Conservation (phyloP, 2,888 invertebrate species). For the Agrotis segetum region DNA sequence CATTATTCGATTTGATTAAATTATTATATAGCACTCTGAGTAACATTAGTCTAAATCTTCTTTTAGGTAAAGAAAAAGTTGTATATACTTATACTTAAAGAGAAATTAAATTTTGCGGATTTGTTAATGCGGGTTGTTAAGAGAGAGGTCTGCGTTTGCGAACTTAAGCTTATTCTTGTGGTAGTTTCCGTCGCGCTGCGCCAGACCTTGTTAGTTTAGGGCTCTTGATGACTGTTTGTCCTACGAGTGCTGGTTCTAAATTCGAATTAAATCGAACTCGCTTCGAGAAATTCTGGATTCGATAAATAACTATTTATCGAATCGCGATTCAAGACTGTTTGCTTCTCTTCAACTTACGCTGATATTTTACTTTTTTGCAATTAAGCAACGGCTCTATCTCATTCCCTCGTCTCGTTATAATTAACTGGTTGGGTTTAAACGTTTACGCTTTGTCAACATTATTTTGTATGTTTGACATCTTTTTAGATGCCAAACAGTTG, state of each 20-base stretch:
- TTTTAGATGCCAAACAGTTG: neutral
- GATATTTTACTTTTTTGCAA: constrained; percentile 18
- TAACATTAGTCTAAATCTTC: too few relatives aligned
- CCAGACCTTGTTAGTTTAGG: constrained; percentile 44
- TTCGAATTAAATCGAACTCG: neutral
- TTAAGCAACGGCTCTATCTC: neutral
- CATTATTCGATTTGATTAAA: too few relatives aligned
- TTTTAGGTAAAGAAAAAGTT: too few relatives aligned
- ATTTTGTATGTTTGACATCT: neutral
- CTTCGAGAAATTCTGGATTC: too few relatives aligned
- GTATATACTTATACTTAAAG: neutral
- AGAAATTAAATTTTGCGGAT: constrained; percentile 45
- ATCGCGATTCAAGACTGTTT: constrained; percentile 5
- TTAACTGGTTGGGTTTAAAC: neutral
- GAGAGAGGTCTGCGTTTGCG: constrained; percentile 18
- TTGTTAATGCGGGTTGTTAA: constrained; percentile 25
- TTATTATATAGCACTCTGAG: too few relatives aligned
- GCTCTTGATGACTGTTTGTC: constrained; percentile 30
- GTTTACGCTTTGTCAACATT: constrained; percentile 2
- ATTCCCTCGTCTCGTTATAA: neutral
- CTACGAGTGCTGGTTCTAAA: constrained; percentile 12
- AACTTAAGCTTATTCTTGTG: constrained; percentile 37
- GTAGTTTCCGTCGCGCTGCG: constrained; percentile 29
- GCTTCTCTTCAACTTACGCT: constrained; percentile 25
- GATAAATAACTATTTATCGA: constrained; percentile 17